phyloP scores from a whole-genome alignment of 2,888 invertebrate species.

The Tetragonisca angustula region DNA sequence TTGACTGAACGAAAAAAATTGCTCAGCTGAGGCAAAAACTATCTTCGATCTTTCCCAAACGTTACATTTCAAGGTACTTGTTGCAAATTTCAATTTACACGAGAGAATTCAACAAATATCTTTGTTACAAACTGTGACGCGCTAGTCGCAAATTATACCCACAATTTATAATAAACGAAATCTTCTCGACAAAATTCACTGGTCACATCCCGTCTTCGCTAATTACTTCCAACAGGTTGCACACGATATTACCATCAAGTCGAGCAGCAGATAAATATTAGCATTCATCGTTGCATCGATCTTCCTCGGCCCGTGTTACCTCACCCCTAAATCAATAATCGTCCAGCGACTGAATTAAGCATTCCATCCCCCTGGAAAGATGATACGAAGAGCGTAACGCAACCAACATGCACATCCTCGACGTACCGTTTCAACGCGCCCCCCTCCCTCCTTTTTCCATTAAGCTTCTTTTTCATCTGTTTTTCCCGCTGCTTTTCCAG shows the following conservation, averaged over 20 bases:
- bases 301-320: background rate
- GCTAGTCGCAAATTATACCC: no score
- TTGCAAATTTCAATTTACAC: no score
- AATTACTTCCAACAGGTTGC: background rate
- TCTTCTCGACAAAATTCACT: no score
- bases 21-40: no score
- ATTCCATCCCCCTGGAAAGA: conserved; percentile 8
- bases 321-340: conserved; percentile 15
- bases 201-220: background rate
- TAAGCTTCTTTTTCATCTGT: conserved; percentile 43
- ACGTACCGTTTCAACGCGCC: conserved; percentile 26
- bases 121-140: no score
- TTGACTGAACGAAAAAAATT: no score
- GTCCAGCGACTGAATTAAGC: conserved; percentile 46
- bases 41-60: no score
- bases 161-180: no score
- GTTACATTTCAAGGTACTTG: no score
- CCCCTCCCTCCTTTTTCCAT: conserved; percentile 30
- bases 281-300: conserved; percentile 10
- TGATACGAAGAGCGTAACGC: background rate
- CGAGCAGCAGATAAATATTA: background rate
- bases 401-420: conserved; percentile 17
- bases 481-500: conserved; percentile 25
- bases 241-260: background rate
- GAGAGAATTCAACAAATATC: no score